A percentile compares a stretch with the other conserved stretches of the same genome.
phyloP scores from a whole-genome alignment of 2,888 invertebrate species.

The Nysson spinosus region DNA sequence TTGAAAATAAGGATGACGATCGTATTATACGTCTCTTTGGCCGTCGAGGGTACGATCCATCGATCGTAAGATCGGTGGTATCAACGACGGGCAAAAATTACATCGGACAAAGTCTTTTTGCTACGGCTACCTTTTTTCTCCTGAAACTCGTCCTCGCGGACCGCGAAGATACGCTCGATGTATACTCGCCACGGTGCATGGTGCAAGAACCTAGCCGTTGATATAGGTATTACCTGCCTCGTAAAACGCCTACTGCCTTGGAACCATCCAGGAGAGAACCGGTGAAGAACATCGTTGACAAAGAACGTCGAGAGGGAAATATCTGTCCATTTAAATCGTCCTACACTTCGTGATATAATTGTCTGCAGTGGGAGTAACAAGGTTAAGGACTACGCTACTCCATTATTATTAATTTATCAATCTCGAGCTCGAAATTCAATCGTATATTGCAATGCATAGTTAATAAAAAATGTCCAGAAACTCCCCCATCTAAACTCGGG shows the following conservation, averaged over 20 bases:
- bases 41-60: constrained; percentile 25
- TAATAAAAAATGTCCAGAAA: too few species aligned
- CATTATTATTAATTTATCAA: too few species aligned
- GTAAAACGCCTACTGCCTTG: constrained; percentile 45
- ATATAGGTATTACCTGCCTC: constrained; percentile 21
- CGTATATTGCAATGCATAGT: too few species aligned
- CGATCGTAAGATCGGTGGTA: not conserved
- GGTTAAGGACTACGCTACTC: too few species aligned
- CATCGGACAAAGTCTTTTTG: constrained; percentile 20
- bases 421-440: too few species aligned
- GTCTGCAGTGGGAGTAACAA: too few species aligned
- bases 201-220: constrained; percentile 3
- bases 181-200: constrained; percentile 1
- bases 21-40: constrained; percentile 30
- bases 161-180: not conserved
- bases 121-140: not conserved
- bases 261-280: constrained; percentile 10
- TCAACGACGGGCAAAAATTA: constrained; percentile 32
- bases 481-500: too few species aligned
- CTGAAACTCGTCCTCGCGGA: not conserved
- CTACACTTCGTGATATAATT: too few species aligned
- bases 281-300: not conserved
- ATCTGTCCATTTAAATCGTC: too few species aligned
- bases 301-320: too few species aligned
- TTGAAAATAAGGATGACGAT: constrained; percentile 54